Evolutionary conservation across 2,113 vertebrate genomes (phyloP), one percentile per base, ranked within the genome.

Genomic region (Herpailurus yagouaroundi): DNA sequence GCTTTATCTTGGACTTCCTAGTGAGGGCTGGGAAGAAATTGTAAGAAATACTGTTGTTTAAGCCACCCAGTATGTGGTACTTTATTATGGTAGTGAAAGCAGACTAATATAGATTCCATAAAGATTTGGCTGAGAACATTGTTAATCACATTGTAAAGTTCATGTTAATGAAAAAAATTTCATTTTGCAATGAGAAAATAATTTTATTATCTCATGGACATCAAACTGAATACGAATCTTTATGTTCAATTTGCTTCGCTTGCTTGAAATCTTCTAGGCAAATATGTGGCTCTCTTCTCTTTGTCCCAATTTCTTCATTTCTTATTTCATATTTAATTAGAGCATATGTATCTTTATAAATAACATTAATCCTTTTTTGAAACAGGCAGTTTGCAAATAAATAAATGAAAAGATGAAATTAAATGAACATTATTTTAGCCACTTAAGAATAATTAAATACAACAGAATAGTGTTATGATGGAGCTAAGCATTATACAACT

Each of bases 321-420:
- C 87, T 90, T 82, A 64, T 71, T 76, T 76, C 60, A 45, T 74
- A 91, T 93, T 89, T 71, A 93, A 77, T 71, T 71, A 63, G 7
- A 82, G 66, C 33, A 82, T 50, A 60, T 74, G 5, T 77, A 83
- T 52, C 15, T 82, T 86, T 81, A 92, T 92, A 96, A 73, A 86
- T 50, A 82, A 48, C 27, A 33, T 69, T 77, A 41, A 66, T 90
- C 33, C 13, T 64, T 89, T 92, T 96, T 82, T 64, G 33, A 45
- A 93, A 55, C 1, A 92, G 45, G 4, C 12, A 73, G 14, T 31
- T 87, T 73, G 0, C 7, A 89, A 57, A 69, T 73, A 91, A 89
- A 89, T 89, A 48, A 81, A 66, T 73, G 41, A 92, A 96, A 94
- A 95, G 2, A 60, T 89, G 23, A 96, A 97, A 95, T 84, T 85